Evolutionary conservation across 2,113 vertebrate species (phyloP), one percentile per base, ranked within the genome.

Genomic region (Cygnus buccinator): DNA sequence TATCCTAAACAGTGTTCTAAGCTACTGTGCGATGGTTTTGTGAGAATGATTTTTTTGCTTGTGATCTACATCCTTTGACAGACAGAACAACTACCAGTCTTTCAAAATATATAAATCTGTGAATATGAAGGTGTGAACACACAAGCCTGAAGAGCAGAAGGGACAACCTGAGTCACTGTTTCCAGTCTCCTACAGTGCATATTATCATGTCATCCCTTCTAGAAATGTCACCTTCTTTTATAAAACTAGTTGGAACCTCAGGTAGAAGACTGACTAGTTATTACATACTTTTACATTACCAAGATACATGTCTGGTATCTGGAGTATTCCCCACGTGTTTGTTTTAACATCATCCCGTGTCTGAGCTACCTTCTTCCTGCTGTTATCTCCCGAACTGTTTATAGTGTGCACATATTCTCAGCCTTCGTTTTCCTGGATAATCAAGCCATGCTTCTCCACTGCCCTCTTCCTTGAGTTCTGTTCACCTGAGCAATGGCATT

Each of bases 401-500:
- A 35, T 19, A 81, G 70, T 35, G 39, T 62, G 55, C 18, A 29
- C 11, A 4, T 43, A 35, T 66, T 59, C 74, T 59, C 58, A 54
- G 37, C 70, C 17, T 57, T 81, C 20, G 3, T 48, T 75, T 75
- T 50, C n/a, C 8, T 22, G 41, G 31, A 75, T 70, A 28, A 50
- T 16, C 48, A 81, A 37, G 41, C 35, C 76, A 70, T 57, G 54
- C 7, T 87, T 39, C 46, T 20, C 39, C 54, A 35, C 21, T 26
- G 16, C 14, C 50, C 1, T 57, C 55, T 31, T 57, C 29, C 10
- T 11, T 57, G 3, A 33, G 70, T 43, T 13, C 35, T 57, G 41
- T 68, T 75, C 48, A 70, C 21, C 52, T 73, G 37, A 6, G 29
- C 33, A 46, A 33, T 0, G 0, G 12, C 1, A 0, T 18, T 54